Percentiles rank a stretch among this genome's conserved stretches.
Evolutionary conservation across 2,797 vertebrate genomes (phyloP).

Genomic region (Syngnathus rostellatus): DNA sequence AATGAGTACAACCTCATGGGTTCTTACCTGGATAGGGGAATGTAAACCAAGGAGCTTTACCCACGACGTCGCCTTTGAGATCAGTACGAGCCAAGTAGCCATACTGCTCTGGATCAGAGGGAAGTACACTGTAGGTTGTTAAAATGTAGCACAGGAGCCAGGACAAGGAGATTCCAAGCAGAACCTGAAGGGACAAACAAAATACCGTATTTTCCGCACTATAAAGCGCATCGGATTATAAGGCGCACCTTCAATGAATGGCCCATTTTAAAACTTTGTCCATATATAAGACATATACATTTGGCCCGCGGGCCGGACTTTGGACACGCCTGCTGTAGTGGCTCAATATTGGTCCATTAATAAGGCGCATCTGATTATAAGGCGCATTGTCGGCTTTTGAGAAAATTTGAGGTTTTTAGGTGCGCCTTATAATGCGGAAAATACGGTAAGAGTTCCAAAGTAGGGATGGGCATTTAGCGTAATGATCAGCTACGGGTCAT

Average conservation of each 20-base stretch:
- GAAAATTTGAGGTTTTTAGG: too few relatives aligned
- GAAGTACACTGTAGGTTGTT: slow-evolving; percentile 75
- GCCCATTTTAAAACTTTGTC: too few relatives aligned
- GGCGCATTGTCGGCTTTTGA: too few relatives aligned
- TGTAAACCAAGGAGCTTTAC: slow-evolving; percentile 82
- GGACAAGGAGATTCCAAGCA: slow-evolving; percentile 83
- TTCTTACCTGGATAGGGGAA: slow-evolving; percentile 88
- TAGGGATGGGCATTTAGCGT: not conserved
- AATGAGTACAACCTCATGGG: not conserved
- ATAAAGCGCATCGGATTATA: too few relatives aligned
- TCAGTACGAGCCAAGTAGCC: slow-evolving; percentile 88
- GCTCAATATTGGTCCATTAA: too few relatives aligned
- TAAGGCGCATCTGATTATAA: too few relatives aligned
- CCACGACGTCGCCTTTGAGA: slow-evolving; percentile 74
- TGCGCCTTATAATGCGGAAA: too few relatives aligned
- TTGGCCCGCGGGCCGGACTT: too few relatives aligned
- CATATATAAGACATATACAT: too few relatives aligned
- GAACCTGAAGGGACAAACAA: slow-evolving; percentile 70
- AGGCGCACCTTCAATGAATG: too few relatives aligned
- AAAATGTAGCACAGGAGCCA: slow-evolving; percentile 86
- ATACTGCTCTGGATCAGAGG: slow-evolving; percentile 65
- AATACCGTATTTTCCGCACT: too few relatives aligned
- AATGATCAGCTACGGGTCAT: not conserved
- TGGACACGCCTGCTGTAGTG: too few relatives aligned
- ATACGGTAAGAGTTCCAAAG: not conserved